Percentiles rank a stretch among this genome's conserved stretches.
phyloP scores from a whole-genome alignment of 1,140 invertebrate genomes.

The Zelostemma sp. region DNA sequence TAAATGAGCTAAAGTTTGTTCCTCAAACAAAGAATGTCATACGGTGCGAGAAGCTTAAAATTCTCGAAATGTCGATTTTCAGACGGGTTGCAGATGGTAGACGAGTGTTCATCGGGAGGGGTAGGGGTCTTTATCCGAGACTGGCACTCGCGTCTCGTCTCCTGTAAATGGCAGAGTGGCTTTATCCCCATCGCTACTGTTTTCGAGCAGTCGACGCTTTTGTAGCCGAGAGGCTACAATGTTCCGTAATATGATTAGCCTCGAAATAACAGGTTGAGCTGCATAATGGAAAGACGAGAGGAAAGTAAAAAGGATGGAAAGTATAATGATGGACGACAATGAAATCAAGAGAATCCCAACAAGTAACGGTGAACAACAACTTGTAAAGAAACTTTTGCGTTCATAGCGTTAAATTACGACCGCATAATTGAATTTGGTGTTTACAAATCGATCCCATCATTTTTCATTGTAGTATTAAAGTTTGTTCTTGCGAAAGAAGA shows the following conservation, averaged over 20 bases:
- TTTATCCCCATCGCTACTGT: constrained; percentile 4
- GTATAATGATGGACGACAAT: no score
- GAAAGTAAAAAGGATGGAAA: not conserved
- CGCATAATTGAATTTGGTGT: no score
- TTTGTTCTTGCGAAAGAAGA: not conserved
- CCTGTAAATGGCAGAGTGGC: constrained; percentile 4
- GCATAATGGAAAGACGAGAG: constrained; percentile 3
- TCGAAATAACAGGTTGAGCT: not conserved
- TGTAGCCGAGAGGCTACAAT: not conserved
- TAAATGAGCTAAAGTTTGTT: no score
- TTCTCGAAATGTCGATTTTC: not conserved
- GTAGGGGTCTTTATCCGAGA: not conserved
- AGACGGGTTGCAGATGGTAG: not conserved
- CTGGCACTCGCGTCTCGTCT: not conserved
- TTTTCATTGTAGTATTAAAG: no score
- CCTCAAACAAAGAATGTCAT: no score
- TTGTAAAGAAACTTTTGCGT: no score
- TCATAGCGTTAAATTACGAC: no score
- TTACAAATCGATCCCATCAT: no score
- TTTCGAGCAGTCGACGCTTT: constrained; percentile 9
- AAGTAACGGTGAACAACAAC: no score
- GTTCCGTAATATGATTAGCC: constrained; percentile 6
- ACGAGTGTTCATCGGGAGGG: not conserved
- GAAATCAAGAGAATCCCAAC: no score
- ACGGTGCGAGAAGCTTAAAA: not conserved